Conservation (phyloP, 2,113 vertebrate genomes). For the Callionymus lyra region DNA sequence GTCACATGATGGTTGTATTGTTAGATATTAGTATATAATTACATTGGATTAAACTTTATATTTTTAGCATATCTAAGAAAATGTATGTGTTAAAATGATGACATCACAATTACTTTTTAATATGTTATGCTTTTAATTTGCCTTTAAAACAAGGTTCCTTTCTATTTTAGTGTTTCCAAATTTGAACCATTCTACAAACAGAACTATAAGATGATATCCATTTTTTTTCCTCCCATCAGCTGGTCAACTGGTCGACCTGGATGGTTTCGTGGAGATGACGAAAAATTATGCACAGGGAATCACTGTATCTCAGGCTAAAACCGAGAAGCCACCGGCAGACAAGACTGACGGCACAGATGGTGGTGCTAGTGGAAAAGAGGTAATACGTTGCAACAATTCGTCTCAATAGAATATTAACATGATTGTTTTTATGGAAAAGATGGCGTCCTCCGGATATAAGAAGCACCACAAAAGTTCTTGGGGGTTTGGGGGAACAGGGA, state of each 20-base stretch:
- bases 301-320: constrained; percentile 57
- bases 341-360: background rate
- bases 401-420: background rate
- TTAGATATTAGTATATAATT: too few relatives aligned
- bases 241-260: constrained; percentile 76
- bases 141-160: too few relatives aligned
- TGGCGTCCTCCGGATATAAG: constrained; percentile 25
- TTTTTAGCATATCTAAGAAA: too few relatives aligned
- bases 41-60: too few relatives aligned
- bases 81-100: too few relatives aligned
- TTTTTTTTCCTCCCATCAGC: constrained; percentile 46
- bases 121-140: too few relatives aligned
- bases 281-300: constrained; percentile 87
- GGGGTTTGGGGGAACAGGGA: constrained; percentile 42
- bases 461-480: constrained; percentile 40
- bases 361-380: constrained; percentile 16
- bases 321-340: constrained; percentile 11
- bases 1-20: too few relatives aligned
- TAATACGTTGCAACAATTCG: too few relatives aligned
- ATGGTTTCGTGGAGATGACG: constrained; percentile 93
- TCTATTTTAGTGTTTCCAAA: too few relatives aligned
- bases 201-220: too few relatives aligned
- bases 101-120: too few relatives aligned
- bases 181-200: too few relatives aligned
- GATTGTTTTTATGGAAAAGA: constrained; percentile 17